phyloP scores from a whole-genome alignment of 2,113 vertebrate species.

The Saguinus imperator region DNA sequence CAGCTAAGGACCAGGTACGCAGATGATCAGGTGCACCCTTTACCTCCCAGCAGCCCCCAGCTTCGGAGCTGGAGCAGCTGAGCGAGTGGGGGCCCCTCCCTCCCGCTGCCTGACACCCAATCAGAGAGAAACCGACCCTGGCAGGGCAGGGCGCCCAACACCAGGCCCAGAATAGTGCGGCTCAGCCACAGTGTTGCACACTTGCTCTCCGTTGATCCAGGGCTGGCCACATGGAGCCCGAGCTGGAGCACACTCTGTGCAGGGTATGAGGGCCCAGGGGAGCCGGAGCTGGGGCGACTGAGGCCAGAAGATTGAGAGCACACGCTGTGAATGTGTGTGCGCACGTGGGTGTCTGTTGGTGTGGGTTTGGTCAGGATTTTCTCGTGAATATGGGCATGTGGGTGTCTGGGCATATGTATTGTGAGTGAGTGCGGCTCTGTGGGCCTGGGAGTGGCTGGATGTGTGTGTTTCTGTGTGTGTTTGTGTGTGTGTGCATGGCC shows the following conservation, averaged over 20 bases:
- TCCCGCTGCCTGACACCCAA: conserved; percentile 40
- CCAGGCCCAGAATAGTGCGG: conserved; percentile 72
- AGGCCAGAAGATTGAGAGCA: background rate
- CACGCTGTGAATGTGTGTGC: background rate
- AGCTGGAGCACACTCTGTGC: conserved; percentile 20
- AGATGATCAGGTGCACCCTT: background rate
- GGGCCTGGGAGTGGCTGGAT: background rate
- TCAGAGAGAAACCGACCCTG: conserved; percentile 66
- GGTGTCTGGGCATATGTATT: background rate
- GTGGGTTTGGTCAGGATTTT: background rate
- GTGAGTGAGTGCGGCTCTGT: background rate
- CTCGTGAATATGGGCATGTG: background rate
- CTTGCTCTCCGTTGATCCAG: background rate
- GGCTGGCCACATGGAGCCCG: conserved; percentile 46
- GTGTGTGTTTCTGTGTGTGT: background rate
- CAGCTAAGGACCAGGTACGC: background rate
- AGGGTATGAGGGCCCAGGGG: conserved; percentile 50
- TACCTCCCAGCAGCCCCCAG: background rate
- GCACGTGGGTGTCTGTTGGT: background rate
- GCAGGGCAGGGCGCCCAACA: conserved; percentile 22
- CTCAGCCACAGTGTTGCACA: background rate
- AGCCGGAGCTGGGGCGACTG: background rate
- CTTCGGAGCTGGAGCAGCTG: background rate
- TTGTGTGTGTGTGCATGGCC: no score
- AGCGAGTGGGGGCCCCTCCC: background rate